Evolutionary conservation across 2,113 vertebrate species (phyloP), one percentile per base, ranked within the genome.

Genomic region (Catharus minimus): DNA sequence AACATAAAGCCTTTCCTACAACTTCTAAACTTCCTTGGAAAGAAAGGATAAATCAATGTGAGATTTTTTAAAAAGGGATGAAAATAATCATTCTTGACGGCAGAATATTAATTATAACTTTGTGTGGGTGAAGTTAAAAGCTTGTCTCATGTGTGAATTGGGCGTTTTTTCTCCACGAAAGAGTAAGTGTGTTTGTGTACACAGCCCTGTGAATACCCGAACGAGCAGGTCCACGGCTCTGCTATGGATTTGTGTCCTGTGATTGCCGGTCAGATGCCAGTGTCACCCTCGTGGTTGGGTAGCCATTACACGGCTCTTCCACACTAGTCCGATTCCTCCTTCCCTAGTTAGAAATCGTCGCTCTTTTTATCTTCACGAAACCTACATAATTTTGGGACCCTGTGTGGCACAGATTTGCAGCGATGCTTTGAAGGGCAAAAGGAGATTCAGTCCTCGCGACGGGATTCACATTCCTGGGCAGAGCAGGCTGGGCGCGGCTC

Each of bases 51-150:
- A 90, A 91, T 76, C 43, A 88, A 50, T 7, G 6, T 46, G 47
- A 72, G 65, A 69, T 68, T 66, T 32, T 41, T 1, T 7, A 57
- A 44, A 83, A 47, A 65, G 8, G 18, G 11, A 49, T 81, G 2
- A 85, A 90, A 91, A 88, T 33, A 88, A 83, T 88, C 83, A 50
- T 67, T 84, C 77, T 94, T 49, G 55, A 28, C 86, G 74, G 78
- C 58, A 82, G 43, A 38, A 20, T 80, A 89, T 93, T 95, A 95
- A 94, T 95, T 95, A 92, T 93, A 95, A 76, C 86, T 93, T 58
- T 36, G 86, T 73, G 94, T 82, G 90, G 89, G 90, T 79, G 92
- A 84, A 90, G 62, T 38, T 89, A 73, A 92, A 95, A 94, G 80
- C 81, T 39, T 87, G 36, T 73, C 13, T 47, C 73, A 57, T n/a